A percentile compares a stretch with the other conserved stretches of the same genome.
phyloP scores from a whole-genome alignment of 1,140 invertebrate genomes.

The Drosophila lacteicornis region DNA sequence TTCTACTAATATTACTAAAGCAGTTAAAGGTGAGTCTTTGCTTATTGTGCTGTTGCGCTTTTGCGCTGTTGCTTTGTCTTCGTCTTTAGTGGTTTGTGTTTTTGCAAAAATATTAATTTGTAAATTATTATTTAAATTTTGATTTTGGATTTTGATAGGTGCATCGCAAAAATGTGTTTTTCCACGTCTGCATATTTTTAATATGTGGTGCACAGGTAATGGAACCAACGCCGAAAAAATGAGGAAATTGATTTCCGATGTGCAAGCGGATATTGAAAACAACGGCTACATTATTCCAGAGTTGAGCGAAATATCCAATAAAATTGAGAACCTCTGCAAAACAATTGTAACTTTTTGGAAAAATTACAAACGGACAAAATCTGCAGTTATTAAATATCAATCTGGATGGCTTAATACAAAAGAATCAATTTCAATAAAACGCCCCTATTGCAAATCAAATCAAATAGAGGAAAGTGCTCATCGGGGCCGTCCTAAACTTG shows the following conservation, averaged over 20 bases:
- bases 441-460: not conserved
- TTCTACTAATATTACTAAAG: no score
- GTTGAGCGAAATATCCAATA: not conserved
- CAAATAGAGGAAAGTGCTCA: not conserved
- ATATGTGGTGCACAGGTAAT: not conserved
- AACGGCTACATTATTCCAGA: conserved; percentile 1
- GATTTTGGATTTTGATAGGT: no score
- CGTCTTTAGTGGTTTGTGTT: no score
- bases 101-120: no score
- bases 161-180: no score
- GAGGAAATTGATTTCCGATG: not conserved
- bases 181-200: no score
- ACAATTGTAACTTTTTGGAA: not conserved
- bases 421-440: not conserved
- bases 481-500: not conserved
- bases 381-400: conserved; percentile 1
- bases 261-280: not conserved
- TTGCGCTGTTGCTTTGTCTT: no score
- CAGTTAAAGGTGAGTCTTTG: no score
- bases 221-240: not conserved
- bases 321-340: not conserved
- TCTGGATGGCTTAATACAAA: conserved; percentile 4
- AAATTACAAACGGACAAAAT: conserved; percentile 3
- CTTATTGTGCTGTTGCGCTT: no score
- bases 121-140: no score